Evolutionary conservation across 2,888 invertebrate species (phyloP).

Genomic region (Epinotia bilunana): DNA sequence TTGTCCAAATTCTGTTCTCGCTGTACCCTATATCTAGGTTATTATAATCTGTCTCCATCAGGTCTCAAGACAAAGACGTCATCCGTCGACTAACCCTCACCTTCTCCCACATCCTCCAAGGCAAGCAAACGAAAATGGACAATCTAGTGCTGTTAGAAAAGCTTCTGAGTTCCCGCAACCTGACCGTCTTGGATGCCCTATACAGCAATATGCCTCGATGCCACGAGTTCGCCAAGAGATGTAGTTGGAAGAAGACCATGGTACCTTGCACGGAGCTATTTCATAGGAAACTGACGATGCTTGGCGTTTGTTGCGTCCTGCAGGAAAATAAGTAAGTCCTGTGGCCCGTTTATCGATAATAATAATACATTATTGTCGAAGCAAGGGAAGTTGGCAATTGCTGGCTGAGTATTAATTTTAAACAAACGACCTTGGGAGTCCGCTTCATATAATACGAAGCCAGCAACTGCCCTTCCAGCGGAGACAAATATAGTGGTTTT

Average conservation of each 20-base stretch:
- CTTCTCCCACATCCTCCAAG: constrained; percentile 56
- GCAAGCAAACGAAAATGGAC: constrained; percentile 51
- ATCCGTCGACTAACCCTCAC: constrained; percentile 51
- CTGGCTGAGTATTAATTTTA: too few species aligned
- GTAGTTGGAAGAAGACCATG: constrained; percentile 60
- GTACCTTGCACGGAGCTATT: constrained; percentile 64
- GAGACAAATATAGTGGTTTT: too few species aligned
- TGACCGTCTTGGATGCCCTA: constrained; percentile 60
- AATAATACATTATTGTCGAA: too few species aligned
- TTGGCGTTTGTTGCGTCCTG: constrained; percentile 70
- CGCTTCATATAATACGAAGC: too few species aligned
- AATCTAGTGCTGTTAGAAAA: constrained; percentile 58
- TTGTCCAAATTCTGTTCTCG: not conserved
- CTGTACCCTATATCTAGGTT: not conserved
- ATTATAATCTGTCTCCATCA: constrained; percentile 31
- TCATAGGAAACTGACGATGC: constrained; percentile 58
- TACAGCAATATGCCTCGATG: constrained; percentile 60
- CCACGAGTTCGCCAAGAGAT: constrained; percentile 54
- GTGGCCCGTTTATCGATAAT: too few species aligned
- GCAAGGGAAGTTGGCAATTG: too few species aligned
- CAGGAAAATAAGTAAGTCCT: constrained; percentile 58
- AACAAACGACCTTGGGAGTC: too few species aligned
- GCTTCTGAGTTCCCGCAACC: constrained; percentile 55
- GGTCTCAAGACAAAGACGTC: constrained; percentile 48
- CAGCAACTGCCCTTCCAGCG: too few species aligned